These are phyloP conservation scores for Dysmachus trigonus DNA, from an alignment of 2,888 invertebrate genomes.

Conservation along the genomic window DNA sequence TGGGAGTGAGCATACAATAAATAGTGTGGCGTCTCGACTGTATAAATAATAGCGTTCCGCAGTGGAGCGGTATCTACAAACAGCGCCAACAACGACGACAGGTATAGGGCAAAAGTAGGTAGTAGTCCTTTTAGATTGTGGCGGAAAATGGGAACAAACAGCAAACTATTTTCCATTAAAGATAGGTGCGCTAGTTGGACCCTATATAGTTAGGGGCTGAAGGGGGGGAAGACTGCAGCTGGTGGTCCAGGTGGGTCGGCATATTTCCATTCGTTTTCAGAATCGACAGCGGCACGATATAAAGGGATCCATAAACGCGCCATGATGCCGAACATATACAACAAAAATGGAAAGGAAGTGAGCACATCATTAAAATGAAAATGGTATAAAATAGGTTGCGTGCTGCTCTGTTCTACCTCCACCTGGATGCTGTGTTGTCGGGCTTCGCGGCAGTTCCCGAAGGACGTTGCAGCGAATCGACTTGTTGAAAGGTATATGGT, in stretches of 20 bases:
- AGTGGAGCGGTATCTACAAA: neutral
- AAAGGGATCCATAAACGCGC: neutral
- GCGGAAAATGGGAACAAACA: constrained; percentile 19
- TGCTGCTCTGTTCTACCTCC: neutral
- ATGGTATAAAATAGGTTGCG: constrained; percentile 23
- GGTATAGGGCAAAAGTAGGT: neutral
- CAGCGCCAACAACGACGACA: neutral
- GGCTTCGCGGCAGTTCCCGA: neutral
- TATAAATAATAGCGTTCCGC: neutral
- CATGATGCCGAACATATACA: constrained; percentile 1
- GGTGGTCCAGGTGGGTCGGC: neutral
- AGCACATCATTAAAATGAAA: constrained; percentile 34
- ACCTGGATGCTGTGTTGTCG: neutral
- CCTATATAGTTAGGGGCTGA: neutral
- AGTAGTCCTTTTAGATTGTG: neutral
- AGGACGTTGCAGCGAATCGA: neutral
- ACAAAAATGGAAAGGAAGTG: constrained; percentile 24
- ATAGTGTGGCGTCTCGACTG: neutral
- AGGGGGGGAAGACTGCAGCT: neutral
- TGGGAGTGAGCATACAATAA: constrained; percentile 9
- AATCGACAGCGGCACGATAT: neutral
- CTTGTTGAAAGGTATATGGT: neutral
- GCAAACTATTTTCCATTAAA: constrained; percentile 30
- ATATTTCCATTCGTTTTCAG: neutral
- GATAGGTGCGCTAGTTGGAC: constrained; percentile 9